Evolutionary conservation across 2,888 invertebrate species (phyloP).

Genomic region (Linyphia triangularis): DNA sequence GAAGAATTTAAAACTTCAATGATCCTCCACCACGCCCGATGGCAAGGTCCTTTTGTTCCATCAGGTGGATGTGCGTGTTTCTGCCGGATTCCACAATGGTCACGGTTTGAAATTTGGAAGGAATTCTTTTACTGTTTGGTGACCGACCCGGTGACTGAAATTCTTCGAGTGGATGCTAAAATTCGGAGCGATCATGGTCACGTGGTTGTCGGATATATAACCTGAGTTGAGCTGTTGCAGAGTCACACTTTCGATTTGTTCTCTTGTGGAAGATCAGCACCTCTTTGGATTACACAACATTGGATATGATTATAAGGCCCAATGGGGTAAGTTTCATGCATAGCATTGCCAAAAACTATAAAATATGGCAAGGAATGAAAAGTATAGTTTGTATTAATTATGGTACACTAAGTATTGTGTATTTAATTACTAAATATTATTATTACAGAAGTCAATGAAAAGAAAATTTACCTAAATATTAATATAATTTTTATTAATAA

Average conservation of each 20-base stretch:
- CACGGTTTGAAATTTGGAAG: constrained; percentile 52
- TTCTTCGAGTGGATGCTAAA: constrained; percentile 42
- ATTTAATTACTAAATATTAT: no score
- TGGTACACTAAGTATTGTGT: no score
- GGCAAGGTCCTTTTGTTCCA: constrained; percentile 32
- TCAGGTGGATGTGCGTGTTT: constrained; percentile 40
- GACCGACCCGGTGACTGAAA: constrained; percentile 58
- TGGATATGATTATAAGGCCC: constrained; percentile 62
- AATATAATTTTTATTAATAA: no score
- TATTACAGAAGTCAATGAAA: no score
- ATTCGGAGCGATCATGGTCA: constrained; percentile 21
- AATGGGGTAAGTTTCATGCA: constrained; percentile 56
- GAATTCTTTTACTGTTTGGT: constrained; percentile 34
- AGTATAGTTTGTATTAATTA: no score
- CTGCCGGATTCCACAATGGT: constrained; percentile 68
- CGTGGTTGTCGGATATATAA: constrained; percentile 69
- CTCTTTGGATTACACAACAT: constrained; percentile 56
- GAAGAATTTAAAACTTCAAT: constrained; percentile 21
- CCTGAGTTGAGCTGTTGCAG: neutral
- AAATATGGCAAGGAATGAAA: no score
- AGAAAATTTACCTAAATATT: no score
- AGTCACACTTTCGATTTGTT: constrained; percentile 52
- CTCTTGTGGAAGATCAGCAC: constrained; percentile 13
- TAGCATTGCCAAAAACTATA: no score
- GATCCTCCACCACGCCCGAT: constrained; percentile 48